Evolutionary conservation across 2,888 invertebrate genomes (phyloP).

Genomic region (Nebria brevicollis): DNA sequence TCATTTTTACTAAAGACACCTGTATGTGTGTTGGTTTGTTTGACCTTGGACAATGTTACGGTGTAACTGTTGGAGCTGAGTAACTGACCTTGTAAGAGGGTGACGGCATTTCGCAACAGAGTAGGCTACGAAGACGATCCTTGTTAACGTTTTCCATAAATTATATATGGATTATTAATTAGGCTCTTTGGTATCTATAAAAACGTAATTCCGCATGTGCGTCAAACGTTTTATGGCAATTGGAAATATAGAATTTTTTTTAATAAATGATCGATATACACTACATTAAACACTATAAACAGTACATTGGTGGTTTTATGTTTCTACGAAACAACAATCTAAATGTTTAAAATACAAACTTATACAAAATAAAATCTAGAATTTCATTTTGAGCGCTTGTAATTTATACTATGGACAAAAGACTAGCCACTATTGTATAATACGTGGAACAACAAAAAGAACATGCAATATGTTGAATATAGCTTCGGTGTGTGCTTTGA

Average conservation of each 20-base stretch:
- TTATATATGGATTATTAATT: too few species aligned
- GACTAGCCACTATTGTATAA: background rate
- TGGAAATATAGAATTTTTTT: too few species aligned
- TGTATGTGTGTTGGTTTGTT: too few species aligned
- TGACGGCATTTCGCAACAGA: slow-evolving; percentile 18
- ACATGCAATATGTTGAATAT: background rate
- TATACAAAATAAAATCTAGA: background rate
- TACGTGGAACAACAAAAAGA: background rate
- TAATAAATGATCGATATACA: too few species aligned
- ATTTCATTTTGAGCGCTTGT: background rate
- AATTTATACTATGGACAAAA: background rate
- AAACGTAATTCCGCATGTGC: too few species aligned
- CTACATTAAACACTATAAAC: too few species aligned
- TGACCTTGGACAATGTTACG: slow-evolving; percentile 10
- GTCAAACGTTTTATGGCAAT: too few species aligned
- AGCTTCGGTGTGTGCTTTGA: background rate
- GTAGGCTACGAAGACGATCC: background rate
- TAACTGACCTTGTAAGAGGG: slow-evolving; percentile 8
- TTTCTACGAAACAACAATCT: background rate
- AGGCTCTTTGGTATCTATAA: too few species aligned
- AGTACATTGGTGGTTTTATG: background rate
- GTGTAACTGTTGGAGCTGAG: background rate
- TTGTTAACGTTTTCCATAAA: too few species aligned
- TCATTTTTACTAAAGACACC: too few species aligned
- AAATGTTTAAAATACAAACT: background rate